Percentiles rank a stretch among this genome's conserved stretches.
Conservation (phyloP, 1,140 invertebrate genomes). For the Akabosia matsudoensis region DNA sequence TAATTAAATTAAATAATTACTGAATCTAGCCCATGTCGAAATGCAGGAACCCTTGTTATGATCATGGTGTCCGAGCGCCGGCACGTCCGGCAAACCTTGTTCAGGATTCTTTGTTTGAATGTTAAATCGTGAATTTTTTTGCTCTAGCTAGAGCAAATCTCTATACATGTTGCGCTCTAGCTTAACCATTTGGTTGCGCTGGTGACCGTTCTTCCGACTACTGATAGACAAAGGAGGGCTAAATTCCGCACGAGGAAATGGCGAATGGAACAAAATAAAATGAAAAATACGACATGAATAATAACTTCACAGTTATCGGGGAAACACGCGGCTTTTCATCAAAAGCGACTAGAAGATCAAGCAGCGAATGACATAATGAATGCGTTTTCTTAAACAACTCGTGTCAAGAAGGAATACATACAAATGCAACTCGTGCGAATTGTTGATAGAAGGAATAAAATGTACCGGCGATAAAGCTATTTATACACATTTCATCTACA, state of each 20-base stretch:
- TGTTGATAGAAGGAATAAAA: not conserved
- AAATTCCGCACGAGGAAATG: constrained; percentile 35
- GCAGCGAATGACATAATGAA: not conserved
- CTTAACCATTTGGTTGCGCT: no score
- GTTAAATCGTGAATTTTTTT: no score
- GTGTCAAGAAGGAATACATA: not conserved
- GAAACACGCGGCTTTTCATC: constrained; percentile 39
- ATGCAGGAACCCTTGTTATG: no score
- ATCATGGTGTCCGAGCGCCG: no score
- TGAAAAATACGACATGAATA: constrained; percentile 41
- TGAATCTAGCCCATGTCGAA: no score
- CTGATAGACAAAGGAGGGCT: constrained; percentile 33
- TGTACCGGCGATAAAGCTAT: constrained; percentile 24
- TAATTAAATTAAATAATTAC: no score
- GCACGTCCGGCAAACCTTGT: no score
- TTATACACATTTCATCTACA: constrained; percentile 39
- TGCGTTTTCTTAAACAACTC: constrained; percentile 8
- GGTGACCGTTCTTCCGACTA: no score
- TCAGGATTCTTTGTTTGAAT: no score
- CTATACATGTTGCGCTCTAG: no score
- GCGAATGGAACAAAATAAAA: constrained; percentile 42
- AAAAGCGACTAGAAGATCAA: not conserved
- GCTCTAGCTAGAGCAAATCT: no score
- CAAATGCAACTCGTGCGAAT: constrained; percentile 16
- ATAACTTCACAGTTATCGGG: constrained; percentile 41